Evolutionary conservation across 2,888 invertebrate species (phyloP), one percentile per base, ranked within the genome.

Genomic region (Schizotus pectinicornis): DNA sequence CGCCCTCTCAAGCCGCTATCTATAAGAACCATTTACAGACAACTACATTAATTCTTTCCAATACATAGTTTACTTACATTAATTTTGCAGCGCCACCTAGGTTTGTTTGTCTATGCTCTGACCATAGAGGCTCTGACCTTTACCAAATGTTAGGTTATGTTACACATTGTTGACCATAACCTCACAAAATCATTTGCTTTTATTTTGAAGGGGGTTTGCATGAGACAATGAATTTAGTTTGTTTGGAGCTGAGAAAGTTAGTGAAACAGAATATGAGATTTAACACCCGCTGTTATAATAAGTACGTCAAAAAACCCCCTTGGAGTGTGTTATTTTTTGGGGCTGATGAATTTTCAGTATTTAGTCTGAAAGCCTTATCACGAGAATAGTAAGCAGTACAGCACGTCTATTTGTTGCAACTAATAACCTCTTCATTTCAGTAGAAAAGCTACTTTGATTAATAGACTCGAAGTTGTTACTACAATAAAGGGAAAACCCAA

Each of bases 311-410:
- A 31, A 67, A 64, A 59, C 63, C 71, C 1, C 67, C 69, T 33
- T 86, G 85, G 85, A 86, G 82, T 64, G 79, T 90, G n/a, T 74
- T 95, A 41, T 95, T 95, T 79, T 93, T 95, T 77, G 95, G 95
- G 6, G 90, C 91, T 8, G 94, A 95, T 77, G 81, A 84, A 48
- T 95, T 95, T 80, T 89, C 94, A 0, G 73, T 93, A 13, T 86
- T 85, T 61, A 92, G 91, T 75, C 81, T 95, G 45, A 83, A 84
- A 77, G 82, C 82, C 63, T 82, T 95, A 6, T 82, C 88, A 75
- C 80, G 84, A 59, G 85, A 87, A 73, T 85, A 85, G 92, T 91
- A 81, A 81, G 83, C 80, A 22, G 22, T 22, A 22, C 22, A 22
- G 3, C 22, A 22, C 22, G 5, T 22, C 5, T n/a, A n/a, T 5